A percentile compares a stretch with the other conserved stretches of the same genome.
Evolutionary conservation across 2,888 invertebrate species (phyloP).

Genomic region (Melieria crassipennis): DNA sequence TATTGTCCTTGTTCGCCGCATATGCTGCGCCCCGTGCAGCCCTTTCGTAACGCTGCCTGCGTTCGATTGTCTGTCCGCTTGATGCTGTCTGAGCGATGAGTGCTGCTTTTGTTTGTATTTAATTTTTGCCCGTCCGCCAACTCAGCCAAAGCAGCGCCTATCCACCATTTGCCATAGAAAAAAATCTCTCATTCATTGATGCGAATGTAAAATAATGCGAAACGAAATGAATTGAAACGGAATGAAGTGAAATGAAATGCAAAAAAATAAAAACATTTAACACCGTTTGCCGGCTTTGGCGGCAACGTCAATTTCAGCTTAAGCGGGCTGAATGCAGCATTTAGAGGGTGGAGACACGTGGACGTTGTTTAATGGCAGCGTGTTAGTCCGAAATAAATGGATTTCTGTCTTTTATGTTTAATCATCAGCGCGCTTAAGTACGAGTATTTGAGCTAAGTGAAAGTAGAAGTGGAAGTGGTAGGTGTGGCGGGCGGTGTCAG

Average conservation of each 20-base stretch:
- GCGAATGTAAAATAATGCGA: conserved; percentile 29
- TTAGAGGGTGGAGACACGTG: neutral
- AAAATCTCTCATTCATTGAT: conserved; percentile 24
- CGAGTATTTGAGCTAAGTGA: neutral
- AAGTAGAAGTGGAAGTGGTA: too few species aligned
- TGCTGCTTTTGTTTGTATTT: too few species aligned
- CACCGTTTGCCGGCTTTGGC: neutral
- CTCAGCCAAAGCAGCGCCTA: too few species aligned
- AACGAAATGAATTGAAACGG: conserved; percentile 31
- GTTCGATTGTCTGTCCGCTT: too few species aligned
- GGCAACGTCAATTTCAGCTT: neutral
- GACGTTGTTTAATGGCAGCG: conserved; percentile 20
- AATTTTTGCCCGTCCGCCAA: too few species aligned
- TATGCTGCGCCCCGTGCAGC: too few species aligned
- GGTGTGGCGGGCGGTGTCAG: too few species aligned
- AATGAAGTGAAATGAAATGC: conserved; percentile 28
- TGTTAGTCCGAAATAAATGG: conserved; percentile 45
- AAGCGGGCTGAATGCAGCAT: neutral
- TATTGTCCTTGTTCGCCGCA: too few species aligned
- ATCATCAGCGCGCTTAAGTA: conserved; percentile 23
- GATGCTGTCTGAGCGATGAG: too few species aligned
- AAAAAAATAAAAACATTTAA: neutral
- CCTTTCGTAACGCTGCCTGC: too few species aligned
- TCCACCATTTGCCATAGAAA: too few species aligned
- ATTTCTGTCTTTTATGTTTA: conserved; percentile 40